These are phyloP conservation scores for Tridacna gigas DNA, from an alignment of 2,888 invertebrate species.

Conservation along the genomic window DNA sequence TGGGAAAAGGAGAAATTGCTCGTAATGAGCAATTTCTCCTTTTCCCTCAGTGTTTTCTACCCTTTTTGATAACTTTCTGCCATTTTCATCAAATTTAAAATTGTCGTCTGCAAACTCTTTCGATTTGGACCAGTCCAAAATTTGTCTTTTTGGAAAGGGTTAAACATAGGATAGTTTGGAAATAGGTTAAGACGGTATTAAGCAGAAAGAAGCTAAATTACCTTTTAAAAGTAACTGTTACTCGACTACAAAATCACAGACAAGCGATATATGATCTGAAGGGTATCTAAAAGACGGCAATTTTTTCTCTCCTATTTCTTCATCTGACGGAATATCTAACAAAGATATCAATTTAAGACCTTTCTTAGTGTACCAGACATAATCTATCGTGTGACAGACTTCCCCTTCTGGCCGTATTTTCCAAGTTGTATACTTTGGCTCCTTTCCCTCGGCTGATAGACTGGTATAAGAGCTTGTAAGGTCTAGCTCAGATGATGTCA, in stretches of 20 bases:
- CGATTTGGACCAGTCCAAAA: too few species aligned
- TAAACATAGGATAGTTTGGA: too few species aligned
- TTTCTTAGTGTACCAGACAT: constrained; percentile 85
- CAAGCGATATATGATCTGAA: constrained; percentile 91
- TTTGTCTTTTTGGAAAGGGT: too few species aligned
- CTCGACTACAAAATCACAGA: constrained; percentile 74
- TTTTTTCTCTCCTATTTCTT: constrained; percentile 89
- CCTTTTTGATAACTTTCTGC: too few species aligned
- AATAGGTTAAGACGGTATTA: too few species aligned
- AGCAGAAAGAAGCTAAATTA: too few species aligned
- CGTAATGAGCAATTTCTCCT: neutral
- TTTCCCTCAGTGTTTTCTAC: neutral
- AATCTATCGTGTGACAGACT: constrained; percentile 91
- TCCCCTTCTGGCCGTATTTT: constrained; percentile 88
- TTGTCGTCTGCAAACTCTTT: too few species aligned
- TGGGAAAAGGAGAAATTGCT: neutral
- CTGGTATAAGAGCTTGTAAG: constrained; percentile 83
- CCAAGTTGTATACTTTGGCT: constrained; percentile 92
- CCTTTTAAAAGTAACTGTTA: constrained; percentile 1
- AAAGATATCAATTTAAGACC: constrained; percentile 87
- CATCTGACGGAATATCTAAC: constrained; percentile 88
- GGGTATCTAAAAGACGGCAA: constrained; percentile 90
- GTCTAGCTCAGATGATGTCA: constrained; percentile 80
- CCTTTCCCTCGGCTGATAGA: constrained; percentile 84
- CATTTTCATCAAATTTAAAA: too few species aligned